Base-by-base conservation (phyloP, 2,797 vertebrate genomes). In the Pempheris klunzingeri region DNA sequence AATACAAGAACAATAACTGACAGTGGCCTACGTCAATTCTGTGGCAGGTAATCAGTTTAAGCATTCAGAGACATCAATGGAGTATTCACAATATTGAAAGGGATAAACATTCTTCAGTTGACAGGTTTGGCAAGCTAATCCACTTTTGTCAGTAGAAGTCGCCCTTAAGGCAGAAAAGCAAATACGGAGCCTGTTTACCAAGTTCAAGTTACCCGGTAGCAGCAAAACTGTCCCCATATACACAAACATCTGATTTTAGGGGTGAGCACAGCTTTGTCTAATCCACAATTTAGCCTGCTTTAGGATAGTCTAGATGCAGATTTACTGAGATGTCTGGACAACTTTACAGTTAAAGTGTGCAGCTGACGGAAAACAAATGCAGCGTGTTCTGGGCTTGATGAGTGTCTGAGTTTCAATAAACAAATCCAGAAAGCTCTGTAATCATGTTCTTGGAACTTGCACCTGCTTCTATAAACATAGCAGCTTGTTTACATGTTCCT, bases 401-500 rank as follows among this genome's bases (percentile, higher is more conserved):
- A 18, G 10, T 11, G 36, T 47, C 20, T 7, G 15, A 17, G 18
- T 59, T 62, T 60, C 26, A 52, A 28, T 38, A 26, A 22, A 58
- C 5, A 1, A 26, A 28, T 36, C 12, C 26, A 10, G 18, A 28
- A 17, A 36, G 17, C 36, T 61, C 17, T 10, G 12, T 30, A 28
- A 50, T 17, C 12, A 24, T 7, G 5, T 63, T 77, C 64, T 59
- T 52, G 50, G 76, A 78, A 71, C 38, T 32, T 17, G 9, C 10
- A 41, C 59, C 24, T 28, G n/a, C 44, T 49, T 71, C 70, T 57
- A 11, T 70, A 62, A 84, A 79, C n/a, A 54, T 36, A n/a, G 47
- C 62, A 67, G 74, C 63, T 81, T 85, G 80, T 88, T 91, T 80
- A 85, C 83, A 73, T 81, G 71, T 43, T 44, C 32, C 70, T 53